Evolutionary conservation across 2,113 vertebrate genomes (phyloP), one percentile per base, ranked within the genome.

Genomic region (Ochotona curzoniae): DNA sequence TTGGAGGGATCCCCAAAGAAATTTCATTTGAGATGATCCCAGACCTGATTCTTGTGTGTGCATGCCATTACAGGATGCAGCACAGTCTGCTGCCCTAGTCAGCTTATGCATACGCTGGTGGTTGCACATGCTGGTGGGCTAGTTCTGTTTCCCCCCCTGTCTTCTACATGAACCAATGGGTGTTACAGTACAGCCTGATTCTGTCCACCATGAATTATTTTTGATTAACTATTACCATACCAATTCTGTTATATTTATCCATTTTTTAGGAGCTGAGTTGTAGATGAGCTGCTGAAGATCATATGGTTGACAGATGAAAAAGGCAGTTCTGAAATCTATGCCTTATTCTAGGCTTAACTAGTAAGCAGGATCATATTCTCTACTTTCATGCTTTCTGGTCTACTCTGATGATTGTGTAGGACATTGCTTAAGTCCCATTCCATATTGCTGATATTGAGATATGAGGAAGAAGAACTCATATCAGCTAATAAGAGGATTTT

Each of bases 181-280:
- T 44, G 38, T 44, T 44, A 44, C 38, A 44, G 38, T 44, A 3
- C 38, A 44, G 38, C 38, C 38, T 44, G 38, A 44, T 44, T 44
- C 38, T 44, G 38, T 6, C 38, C 38, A 44, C 38, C 8, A 64
- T 69, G 71, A 82, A 23, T 90, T 74, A 57, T 83, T 93, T 93
- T 73, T 32, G 14, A 79, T 85, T 95, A 49, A 83, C 81, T 95
- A 25, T 87, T 76, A 57, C 67, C 60, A 70, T 26, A 89, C 44
- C 38, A 74, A 87, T 23, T 92, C 82, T 80, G 20, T n/a, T 90
- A 73, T 83, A 84, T 74, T 83, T 94, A 35, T 64, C 30, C 15
- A 35, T 61, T 61, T 93, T 60, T 83, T 74, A 89, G 75, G 70
- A 86, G 80, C 54, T 86, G 47, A 88, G 57, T 89, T 12, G 28